These are phyloP conservation scores for Calycopis cecrops DNA, from an alignment of 1,140 invertebrate genomes.

Conservation along the genomic window DNA sequence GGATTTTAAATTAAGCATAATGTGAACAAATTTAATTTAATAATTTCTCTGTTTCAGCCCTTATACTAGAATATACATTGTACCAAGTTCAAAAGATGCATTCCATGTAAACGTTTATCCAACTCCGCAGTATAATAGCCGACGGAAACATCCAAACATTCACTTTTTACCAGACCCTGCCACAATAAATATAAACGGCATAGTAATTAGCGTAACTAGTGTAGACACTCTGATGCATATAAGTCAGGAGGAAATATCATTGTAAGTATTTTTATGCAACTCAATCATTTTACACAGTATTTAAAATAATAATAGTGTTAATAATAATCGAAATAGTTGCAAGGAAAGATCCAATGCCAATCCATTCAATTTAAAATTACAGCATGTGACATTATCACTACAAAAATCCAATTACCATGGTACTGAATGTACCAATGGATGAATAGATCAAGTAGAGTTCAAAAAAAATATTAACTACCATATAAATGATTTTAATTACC, in stretches of 20 bases:
- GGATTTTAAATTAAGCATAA: no score
- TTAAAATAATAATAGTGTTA: no score
- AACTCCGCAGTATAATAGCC: conserved; percentile 80
- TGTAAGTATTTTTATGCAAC: conserved; percentile 74
- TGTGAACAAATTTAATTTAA: no score
- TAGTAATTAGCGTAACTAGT: conserved; percentile 86
- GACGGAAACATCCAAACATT: conserved; percentile 76
- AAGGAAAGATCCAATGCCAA: no score
- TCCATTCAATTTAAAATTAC: no score
- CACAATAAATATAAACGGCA: conserved; percentile 84
- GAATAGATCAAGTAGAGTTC: no score
- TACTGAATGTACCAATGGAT: no score
- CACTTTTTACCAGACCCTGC: conserved; percentile 86
- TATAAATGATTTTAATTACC: no score
- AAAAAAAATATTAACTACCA: no score
- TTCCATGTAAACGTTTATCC: conserved; percentile 88
- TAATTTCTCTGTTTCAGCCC: conserved; percentile 71
- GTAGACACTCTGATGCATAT: conserved; percentile 89
- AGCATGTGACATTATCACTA: no score
- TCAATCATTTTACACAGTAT: background rate
- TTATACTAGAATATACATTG: conserved; percentile 82
- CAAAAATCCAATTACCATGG: no score
- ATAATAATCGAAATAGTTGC: no score
- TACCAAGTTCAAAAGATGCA: conserved; percentile 85
- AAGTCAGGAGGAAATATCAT: conserved; percentile 83